Conservation (phyloP, 2,888 invertebrate species). For the Abrostola triplasia region DNA sequence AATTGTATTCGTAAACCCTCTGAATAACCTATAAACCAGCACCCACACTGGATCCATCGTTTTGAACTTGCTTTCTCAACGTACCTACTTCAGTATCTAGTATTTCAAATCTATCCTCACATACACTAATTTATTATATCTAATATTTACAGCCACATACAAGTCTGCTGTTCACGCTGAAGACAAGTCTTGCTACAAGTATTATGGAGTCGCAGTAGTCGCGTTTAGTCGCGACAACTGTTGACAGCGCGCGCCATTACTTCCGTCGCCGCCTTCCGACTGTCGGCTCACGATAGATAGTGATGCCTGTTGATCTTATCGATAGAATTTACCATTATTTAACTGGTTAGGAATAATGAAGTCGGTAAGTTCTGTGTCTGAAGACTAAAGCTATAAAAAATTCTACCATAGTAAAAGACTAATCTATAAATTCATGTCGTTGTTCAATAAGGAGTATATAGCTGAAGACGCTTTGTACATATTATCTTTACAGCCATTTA, state of each 20-base stretch:
- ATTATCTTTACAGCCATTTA: neutral
- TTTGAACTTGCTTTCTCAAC: too few species aligned
- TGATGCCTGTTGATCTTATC: conserved; percentile 39
- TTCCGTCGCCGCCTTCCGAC: conserved; percentile 79
- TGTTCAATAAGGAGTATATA: too few species aligned
- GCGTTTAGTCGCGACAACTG: conserved; percentile 58
- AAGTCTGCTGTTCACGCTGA: neutral
- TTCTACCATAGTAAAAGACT: too few species aligned
- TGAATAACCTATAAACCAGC: too few species aligned
- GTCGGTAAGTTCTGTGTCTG: too few species aligned
- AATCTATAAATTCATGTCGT: too few species aligned
- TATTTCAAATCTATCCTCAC: too few species aligned
- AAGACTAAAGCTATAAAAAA: too few species aligned
- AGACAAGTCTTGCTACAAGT: conserved; percentile 19
- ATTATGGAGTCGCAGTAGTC: conserved; percentile 26
- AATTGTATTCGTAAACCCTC: too few species aligned
- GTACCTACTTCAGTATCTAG: too few species aligned
- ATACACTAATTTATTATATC: neutral
- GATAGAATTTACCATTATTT: conserved; percentile 15
- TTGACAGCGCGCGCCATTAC: conserved; percentile 77
- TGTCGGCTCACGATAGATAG: conserved; percentile 64
- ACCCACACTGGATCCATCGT: too few species aligned
- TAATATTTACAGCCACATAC: neutral
- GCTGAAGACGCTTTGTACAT: neutral
- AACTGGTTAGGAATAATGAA: too few species aligned